Conservation (phyloP, 2,888 invertebrate genomes). For the Lordiphosa andalusiaca region DNA sequence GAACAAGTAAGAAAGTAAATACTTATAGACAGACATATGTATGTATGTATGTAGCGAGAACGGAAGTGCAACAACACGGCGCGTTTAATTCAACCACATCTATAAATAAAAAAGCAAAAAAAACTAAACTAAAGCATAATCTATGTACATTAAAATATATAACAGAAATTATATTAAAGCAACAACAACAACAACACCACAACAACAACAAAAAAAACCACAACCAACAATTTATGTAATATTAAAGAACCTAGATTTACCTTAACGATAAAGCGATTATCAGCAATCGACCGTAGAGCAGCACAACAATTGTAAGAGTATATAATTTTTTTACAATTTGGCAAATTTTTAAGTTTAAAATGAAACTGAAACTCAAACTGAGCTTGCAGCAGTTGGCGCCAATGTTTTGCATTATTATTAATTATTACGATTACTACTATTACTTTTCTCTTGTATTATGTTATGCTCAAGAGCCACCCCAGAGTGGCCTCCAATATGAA, state of each 20-base stretch:
- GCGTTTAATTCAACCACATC: conserved; percentile 60
- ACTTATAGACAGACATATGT: conserved; percentile 22
- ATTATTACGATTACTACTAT: conserved; percentile 39
- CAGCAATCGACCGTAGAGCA: conserved; percentile 45
- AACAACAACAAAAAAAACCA: conserved; percentile 21
- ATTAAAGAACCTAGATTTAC: conserved; percentile 63
- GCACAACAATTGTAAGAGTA: conserved; percentile 43
- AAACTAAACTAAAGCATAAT: conserved; percentile 59
- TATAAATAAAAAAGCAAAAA: conserved; percentile 51
- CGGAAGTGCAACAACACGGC: conserved; percentile 50
- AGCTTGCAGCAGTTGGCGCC: conserved; percentile 51
- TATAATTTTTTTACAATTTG: conserved; percentile 75
- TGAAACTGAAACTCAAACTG: conserved; percentile 21
- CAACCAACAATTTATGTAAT: conserved; percentile 39
- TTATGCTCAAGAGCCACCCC: conserved; percentile 11
- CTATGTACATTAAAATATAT: conserved; percentile 68
- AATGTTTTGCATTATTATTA: conserved; percentile 43
- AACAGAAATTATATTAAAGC: conserved; percentile 65
- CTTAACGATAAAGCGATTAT: conserved; percentile 49
- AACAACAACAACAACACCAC: conserved; percentile 28
- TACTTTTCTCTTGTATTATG: conserved; percentile 13
- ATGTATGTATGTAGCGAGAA: conserved; percentile 7
- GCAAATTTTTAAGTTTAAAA: conserved; percentile 58
- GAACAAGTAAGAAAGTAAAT: conserved; percentile 42
- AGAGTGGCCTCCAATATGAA: neutral